phyloP scores from a whole-genome alignment of 2,113 vertebrate genomes.

The Pachypanchax playfairii region DNA sequence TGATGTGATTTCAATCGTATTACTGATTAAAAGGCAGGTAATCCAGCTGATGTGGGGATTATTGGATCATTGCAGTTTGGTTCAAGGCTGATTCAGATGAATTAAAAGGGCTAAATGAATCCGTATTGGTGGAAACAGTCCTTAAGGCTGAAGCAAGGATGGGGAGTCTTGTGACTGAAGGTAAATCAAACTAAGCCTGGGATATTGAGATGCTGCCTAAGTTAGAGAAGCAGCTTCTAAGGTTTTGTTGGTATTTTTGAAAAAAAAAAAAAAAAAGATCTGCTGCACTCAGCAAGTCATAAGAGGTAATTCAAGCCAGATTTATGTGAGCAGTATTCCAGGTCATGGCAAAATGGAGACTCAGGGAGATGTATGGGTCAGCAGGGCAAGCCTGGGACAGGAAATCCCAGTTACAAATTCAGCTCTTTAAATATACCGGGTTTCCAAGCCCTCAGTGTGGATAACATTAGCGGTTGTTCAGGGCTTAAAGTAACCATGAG shows the following conservation, averaged over 20 bases:
- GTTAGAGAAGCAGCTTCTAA: constrained; percentile 6
- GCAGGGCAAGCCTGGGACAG: constrained; percentile 50
- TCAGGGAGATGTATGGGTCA: constrained; percentile 41
- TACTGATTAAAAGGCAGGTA: constrained; percentile 66
- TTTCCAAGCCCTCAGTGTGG: constrained; percentile 21
- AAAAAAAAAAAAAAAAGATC: constrained; percentile 10
- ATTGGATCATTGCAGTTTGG: constrained; percentile 57
- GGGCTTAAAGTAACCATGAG: constrained; percentile 44
- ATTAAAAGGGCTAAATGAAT: constrained; percentile 54
- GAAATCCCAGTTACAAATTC: constrained; percentile 46
- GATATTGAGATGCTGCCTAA: constrained; percentile 3
- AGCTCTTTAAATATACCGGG: constrained; percentile 27
- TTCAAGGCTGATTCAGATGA: constrained; percentile 46
- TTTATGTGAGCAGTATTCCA: constrained; percentile 58
- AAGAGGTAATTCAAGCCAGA: constrained; percentile 65
- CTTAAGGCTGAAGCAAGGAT: constrained; percentile 3
- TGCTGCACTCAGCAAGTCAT: constrained; percentile 29
- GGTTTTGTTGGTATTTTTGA: constrained; percentile 6
- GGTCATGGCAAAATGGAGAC: constrained; percentile 49
- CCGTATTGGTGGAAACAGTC: constrained; percentile 20
- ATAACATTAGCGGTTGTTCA: constrained; percentile 19
- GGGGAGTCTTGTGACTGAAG: constrained; percentile 15
- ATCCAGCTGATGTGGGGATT: constrained; percentile 65
- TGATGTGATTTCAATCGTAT: constrained; percentile 64
- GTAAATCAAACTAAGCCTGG: background rate